Evolutionary conservation across 2,888 invertebrate genomes (phyloP).

Genomic region (Chalcosyrphus nemorum): DNA sequence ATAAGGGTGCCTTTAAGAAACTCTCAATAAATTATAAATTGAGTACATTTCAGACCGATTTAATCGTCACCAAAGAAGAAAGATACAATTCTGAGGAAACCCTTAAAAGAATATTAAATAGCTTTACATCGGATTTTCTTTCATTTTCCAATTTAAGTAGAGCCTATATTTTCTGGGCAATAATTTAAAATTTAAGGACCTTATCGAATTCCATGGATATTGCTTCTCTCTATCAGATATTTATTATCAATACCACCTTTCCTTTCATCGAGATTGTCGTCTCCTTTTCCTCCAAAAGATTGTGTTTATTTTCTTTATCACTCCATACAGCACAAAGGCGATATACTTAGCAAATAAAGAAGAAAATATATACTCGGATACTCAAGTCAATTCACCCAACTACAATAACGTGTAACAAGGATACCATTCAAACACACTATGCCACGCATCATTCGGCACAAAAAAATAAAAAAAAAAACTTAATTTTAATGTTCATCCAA

Average conservation of each 20-base stretch:
- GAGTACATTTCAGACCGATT: too few species aligned
- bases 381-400: constrained; percentile 3
- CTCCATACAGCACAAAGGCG: not conserved
- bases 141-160: not conserved
- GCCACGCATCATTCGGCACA: constrained; percentile 8
- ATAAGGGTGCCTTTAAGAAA: not conserved
- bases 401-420: not conserved
- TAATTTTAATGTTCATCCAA: constrained; percentile 38
- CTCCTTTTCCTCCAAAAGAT: not conserved
- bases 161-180: not conserved
- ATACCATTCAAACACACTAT: not conserved
- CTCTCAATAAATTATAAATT: not conserved
- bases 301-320: not conserved
- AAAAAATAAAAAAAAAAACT: constrained; percentile 17
- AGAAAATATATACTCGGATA: not conserved
- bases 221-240: not conserved
- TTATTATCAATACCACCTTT: not conserved
- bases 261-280: not conserved
- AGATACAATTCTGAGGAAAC: not conserved
- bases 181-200: not conserved
- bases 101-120: not conserved
- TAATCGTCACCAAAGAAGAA: too few species aligned
- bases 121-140: not conserved
- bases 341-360: not conserved
- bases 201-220: not conserved